Percentiles rank a stretch among this genome's conserved stretches.
Conservation (phyloP, 35 echinoderm and acorn worm genomes). For the Stichopus chloronotus region DNA sequence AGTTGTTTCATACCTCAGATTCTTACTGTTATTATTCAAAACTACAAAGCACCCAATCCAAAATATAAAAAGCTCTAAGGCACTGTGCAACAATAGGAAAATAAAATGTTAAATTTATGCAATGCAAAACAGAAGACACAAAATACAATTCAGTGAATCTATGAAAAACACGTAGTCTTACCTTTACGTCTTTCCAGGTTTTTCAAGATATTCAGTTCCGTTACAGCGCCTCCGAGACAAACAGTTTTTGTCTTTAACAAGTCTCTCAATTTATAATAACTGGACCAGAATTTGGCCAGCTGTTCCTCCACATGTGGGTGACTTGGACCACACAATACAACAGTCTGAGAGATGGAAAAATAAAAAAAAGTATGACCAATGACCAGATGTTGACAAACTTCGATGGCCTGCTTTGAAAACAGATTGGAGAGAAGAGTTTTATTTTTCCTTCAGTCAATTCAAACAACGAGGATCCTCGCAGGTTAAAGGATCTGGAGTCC, state of each 20-base stretch:
- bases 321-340: conserved; percentile 18
- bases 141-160: neutral
- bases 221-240: neutral
- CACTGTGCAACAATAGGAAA: too few species aligned
- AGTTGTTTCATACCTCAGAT: too few species aligned
- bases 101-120: too few species aligned
- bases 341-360: conserved; percentile 4
- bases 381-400: too few species aligned
- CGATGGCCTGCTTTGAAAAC: neutral
- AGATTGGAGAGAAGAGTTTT: neutral
- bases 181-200: neutral
- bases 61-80: too few species aligned
- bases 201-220: conserved; percentile 21
- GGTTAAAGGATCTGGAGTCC: too few species aligned
- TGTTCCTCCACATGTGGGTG: conserved; percentile 14
- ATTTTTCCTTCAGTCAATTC: neutral
- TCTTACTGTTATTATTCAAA: too few species aligned
- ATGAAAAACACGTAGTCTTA: neutral
- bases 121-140: too few species aligned
- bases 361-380: neutral
- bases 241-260: neutral
- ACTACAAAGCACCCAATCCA: too few species aligned
- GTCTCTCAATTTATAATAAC: conserved; percentile 21
- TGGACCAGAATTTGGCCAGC: conserved; percentile 26
- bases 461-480: neutral